Base-by-base conservation (phyloP, 2,888 invertebrate species). In the Thalpophila matura region DNA sequence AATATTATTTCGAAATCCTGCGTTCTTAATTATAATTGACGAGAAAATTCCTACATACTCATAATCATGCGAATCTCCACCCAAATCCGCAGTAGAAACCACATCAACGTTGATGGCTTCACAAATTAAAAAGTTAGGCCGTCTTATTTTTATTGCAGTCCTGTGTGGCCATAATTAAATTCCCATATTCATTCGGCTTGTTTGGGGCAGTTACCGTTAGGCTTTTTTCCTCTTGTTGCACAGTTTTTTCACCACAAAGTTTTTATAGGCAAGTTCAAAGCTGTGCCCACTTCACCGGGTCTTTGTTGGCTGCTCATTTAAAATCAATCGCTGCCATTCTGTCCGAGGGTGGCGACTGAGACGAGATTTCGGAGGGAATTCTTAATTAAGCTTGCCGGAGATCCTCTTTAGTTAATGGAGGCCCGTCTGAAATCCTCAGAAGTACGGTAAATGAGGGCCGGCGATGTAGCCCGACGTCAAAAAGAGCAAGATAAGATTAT, bases 401-500 rank as follows among this genome's bases (percentile, higher is more conserved):
- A 91, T 90, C 90, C 93, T 93, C 92, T 92, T 91, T 90, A 88
- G 82, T 90, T 93, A 94, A 94, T 94, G 93, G 93, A 90, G 81
- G 87, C 84, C 82, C 86, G 87, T 86, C 90, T 88, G 80, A 89
- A 90, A 89, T 89, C 89, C 88, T 90, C 88, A 86, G 87, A 84
- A 88, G 86, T 86, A 84, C 81, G 83, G 87, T 87, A 89, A 91
- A 92, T 89, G 91, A 87, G 82, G 83, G 81, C 82, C 84, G 85
- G 80, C 79, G 76, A 80, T 79, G 77, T 79, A 72, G 77, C n/a
- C n/a, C 77, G 77, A 88, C 86, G 86, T 88, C 89, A 86, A 88
- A 88, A 84, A 83, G 84, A 86, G 84, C 82, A 71, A 71, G 81
- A 84, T 84, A 82, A 87, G 86, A 87, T 90, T 86, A 89, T 87